phyloP scores from a whole-genome alignment of 1,140 invertebrate species.

The Drosophila biarmipes region DNA sequence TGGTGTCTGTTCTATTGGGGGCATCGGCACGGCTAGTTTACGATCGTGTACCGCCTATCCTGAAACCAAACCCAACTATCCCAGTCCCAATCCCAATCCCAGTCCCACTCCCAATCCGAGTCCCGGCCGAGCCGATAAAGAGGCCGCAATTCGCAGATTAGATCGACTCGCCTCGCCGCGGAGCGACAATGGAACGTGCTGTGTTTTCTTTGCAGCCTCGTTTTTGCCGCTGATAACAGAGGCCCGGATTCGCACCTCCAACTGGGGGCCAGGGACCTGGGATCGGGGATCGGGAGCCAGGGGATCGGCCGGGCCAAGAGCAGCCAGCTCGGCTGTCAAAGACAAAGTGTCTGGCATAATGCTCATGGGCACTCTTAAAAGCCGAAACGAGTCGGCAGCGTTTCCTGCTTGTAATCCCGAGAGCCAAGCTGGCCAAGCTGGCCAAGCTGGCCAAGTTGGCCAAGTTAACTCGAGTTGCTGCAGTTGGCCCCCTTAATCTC shows the following conservation, averaged over 20 bases:
- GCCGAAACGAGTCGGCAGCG: slow-evolving; percentile 68
- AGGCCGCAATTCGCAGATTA: slow-evolving; percentile 61
- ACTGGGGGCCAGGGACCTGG: neutral
- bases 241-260: slow-evolving; percentile 19
- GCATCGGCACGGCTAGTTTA: slow-evolving; percentile 23
- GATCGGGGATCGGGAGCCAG: neutral
- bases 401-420: slow-evolving; percentile 72
- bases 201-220: slow-evolving; percentile 26
- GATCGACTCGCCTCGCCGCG: slow-evolving; percentile 42
- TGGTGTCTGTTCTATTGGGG: neutral
- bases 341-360: slow-evolving; percentile 81
- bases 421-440: neutral
- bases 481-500: slow-evolving; percentile 61
- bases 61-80: neutral
- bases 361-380: slow-evolving; percentile 75
- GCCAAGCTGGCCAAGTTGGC: neutral
- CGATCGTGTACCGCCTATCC: slow-evolving; percentile 24
- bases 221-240: slow-evolving; percentile 65
- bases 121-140: slow-evolving; percentile 2
- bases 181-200: slow-evolving; percentile 79
- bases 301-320: slow-evolving; percentile 1
- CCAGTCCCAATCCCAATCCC: neutral
- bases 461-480: slow-evolving; percentile 14
- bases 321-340: slow-evolving; percentile 60
- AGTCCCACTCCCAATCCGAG: too few species aligned